Evolutionary conservation across 1,140 invertebrate species (phyloP), one percentile per base, ranked within the genome.

Genomic region (Mercenaria mercenaria): DNA sequence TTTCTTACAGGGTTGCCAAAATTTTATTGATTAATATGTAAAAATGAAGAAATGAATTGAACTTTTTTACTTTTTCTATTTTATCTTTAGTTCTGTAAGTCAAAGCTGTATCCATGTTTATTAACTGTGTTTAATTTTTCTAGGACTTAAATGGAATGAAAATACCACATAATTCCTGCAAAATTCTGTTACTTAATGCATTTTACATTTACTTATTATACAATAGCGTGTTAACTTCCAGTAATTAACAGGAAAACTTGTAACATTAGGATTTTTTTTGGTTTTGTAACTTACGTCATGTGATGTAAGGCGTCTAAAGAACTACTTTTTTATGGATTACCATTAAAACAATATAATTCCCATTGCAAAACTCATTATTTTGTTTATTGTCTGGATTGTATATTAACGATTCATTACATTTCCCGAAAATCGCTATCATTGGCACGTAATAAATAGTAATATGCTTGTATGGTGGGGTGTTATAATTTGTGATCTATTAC

Each of bases 401-500:
- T 64, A 64, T 64, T 64, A 64, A 64, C 59, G 59, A 64, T 64
- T 64, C 59, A 64, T 64, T 64, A 64, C 20, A 50, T 43, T 76
- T 76, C 47, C 72, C 26, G 15, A 43, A 76, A 76, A 76, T 43
- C 41, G 39, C 72, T 47, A 76, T 50, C 72, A 76, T 43, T 76
- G 39, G 72, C 41, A 47, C 41, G n/a, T 76, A 76, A 76, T 76
- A 76, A 76, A 76, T 29, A 43, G 41, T 76, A 76, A 76, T 76
- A 76, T 76, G 41, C 41, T 76, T 76, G 41, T 76, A 41, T 43
- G 41, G n/a, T 15, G 0, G 72, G 72, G 72, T 76, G 72, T 76
- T 76, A 76, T 76, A 76, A 76, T 76, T 76, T 76, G 37, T 76
- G 41, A 76, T 76, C 72, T 76, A 76, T 76, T 43, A 76, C 39